Percentiles rank a stretch among this genome's conserved stretches.
Conservation (phyloP, 2,113 vertebrate genomes). For the Chiloscyllium plagiosum region DNA sequence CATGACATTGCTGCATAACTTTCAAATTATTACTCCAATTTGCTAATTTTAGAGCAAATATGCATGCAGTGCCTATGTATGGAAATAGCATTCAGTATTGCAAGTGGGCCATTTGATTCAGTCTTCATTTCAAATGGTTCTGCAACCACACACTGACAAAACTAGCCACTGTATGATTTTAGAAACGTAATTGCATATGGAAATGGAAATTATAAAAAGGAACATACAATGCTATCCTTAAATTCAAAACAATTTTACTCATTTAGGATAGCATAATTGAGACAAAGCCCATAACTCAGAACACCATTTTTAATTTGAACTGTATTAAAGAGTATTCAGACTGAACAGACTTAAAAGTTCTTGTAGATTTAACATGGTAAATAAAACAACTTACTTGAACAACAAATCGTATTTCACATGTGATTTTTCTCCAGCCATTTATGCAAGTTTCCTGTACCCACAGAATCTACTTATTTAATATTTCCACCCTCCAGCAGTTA, state of each 20-base stretch:
- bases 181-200: not conserved
- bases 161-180: not conserved
- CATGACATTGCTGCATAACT: not conserved
- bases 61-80: not conserved
- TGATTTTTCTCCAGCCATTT: not conserved
- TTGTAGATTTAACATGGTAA: not conserved
- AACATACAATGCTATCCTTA: not conserved
- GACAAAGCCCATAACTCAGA: not conserved
- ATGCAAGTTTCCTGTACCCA: not conserved
- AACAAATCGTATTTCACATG: not conserved
- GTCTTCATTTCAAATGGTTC: not conserved
- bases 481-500: not conserved
- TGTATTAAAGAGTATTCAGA: slow-evolving; percentile 5
- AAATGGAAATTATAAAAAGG: not conserved
- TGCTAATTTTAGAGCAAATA: not conserved
- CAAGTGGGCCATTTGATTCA: not conserved
- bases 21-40: not conserved
- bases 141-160: not conserved
- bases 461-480: not conserved
- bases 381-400: not conserved
- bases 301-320: not conserved
- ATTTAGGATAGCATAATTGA: not conserved
- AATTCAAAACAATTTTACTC: not conserved
- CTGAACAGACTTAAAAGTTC: not conserved
- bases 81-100: not conserved